Conservation (phyloP, 1,140 invertebrate species). For the Cylas formicarius region DNA sequence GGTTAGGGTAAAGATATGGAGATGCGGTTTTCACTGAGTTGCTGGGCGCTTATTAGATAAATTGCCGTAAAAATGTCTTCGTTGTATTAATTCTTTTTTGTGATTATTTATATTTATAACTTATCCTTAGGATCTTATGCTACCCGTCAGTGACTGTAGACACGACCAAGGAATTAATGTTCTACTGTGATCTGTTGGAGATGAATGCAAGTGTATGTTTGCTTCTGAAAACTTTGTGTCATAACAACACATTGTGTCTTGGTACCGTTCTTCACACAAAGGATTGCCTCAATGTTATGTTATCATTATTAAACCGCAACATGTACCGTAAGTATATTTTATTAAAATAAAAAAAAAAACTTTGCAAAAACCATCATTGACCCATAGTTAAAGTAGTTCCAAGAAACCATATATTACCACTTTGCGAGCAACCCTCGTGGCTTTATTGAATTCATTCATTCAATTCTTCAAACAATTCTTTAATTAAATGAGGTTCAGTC, state of each 20-base stretch:
- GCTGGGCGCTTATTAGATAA: no score
- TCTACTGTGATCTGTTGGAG: constrained; percentile 45
- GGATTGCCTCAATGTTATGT: constrained; percentile 43
- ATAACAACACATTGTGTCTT: constrained; percentile 39
- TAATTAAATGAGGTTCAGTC: no score
- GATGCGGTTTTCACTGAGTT: no score
- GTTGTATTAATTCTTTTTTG: no score
- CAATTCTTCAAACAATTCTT: no score
- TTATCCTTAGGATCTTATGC: constrained; percentile 36
- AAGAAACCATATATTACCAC: no score
- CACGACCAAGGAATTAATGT: constrained; percentile 35
- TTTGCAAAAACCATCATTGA: no score
- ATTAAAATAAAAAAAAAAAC: no score
- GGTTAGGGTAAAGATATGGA: no score
- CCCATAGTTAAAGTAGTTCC: no score
- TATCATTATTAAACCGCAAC: constrained; percentile 43
- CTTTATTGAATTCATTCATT: no score
- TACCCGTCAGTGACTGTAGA: constrained; percentile 35
- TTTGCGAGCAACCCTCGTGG: no score
- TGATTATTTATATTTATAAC: constrained; percentile 5
- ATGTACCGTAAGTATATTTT: constrained; percentile 45
- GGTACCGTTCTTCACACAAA: constrained; percentile 42
- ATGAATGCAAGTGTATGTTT: constrained; percentile 46
- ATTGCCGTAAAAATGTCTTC: constrained; percentile 3
- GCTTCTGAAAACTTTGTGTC: constrained; percentile 42